phyloP scores from a whole-genome alignment of 2,888 invertebrate species.

The Aphrophora alni region DNA sequence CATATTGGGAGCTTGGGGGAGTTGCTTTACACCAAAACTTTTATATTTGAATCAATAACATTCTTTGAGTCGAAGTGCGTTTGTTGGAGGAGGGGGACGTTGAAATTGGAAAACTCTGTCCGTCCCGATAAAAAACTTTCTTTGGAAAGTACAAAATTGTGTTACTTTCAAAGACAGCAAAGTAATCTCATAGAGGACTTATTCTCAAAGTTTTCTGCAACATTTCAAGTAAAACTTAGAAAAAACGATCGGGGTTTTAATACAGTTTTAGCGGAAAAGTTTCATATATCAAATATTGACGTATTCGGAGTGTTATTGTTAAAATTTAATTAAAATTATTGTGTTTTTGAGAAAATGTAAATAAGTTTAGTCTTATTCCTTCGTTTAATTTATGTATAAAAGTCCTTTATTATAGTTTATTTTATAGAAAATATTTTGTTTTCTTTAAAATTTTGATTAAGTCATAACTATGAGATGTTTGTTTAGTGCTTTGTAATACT shows the following conservation, averaged over 20 bases:
- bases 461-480: too few species aligned
- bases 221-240: background rate
- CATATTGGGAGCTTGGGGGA: background rate
- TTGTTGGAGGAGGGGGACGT: too few species aligned
- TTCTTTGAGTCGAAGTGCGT: background rate
- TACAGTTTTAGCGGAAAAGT: background rate
- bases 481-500: too few species aligned
- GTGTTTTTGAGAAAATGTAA: too few species aligned
- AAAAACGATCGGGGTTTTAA: background rate
- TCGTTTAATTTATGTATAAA: too few species aligned
- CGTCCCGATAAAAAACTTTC: background rate
- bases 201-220: background rate
- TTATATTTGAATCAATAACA: slow-evolving; percentile 6
- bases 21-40: background rate
- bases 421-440: too few species aligned
- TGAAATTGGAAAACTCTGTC: background rate
- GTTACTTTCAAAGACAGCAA: background rate
- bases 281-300: background rate
- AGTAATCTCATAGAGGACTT: background rate
- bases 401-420: too few species aligned
- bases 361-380: too few species aligned
- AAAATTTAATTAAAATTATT: too few species aligned
- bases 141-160: background rate
- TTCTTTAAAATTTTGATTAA: too few species aligned
- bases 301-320: too few species aligned